Evolutionary conservation across 2,888 invertebrate species (phyloP), one percentile per base, ranked within the genome.

Genomic region (Artemia sinica): DNA sequence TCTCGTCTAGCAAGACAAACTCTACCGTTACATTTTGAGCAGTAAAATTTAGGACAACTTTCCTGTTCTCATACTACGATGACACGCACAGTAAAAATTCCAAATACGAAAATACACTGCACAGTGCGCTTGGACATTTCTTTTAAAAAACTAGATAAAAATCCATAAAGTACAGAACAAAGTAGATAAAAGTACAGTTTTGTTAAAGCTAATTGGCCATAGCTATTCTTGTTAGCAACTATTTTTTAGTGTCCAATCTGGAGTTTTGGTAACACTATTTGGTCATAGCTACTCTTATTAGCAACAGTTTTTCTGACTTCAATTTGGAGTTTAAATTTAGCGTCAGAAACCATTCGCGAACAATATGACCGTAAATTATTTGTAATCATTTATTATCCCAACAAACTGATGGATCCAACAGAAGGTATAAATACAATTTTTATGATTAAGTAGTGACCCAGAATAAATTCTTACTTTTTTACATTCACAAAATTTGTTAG

Each of bases 321-420:
- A 7, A 58, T 58, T 14, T 58, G 58, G 58, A 58, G 58, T 14
- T 58, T 58, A 58, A 58, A 14, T 14, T 58, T 58, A 7, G 58
- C 58, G 58, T 58, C 58, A 58, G 58, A 58, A 58, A 58, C 58
- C n/a, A n/a, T 52, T 2, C 52, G 52, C 52, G 2, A 52, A 52
- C 52, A n/a, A 52, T 13, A n/a, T 52, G 52, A 52, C 52, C 52
- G 52, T 52, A 52, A n/a, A 52, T 52, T 52, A 52, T n/a, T 52
- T 13, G 52, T 52, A 52, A 52, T 52, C 52, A 3, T n/a, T n/a
- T n/a, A 52, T 13, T 13, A 13, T 52, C 52, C 52, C 52, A 52
- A 52, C 52, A 13, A 52, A 13, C 52, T 3, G n/a, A 52, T 2
- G n/a, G 52, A 52, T 52, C 3, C 3, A 52, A 52, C 52, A 13